A percentile compares a stretch with the other conserved stretches of the same genome.
These are phyloP conservation scores for Sialia sialis DNA, from an alignment of 2,113 vertebrate genomes.

Conservation along the genomic window DNA sequence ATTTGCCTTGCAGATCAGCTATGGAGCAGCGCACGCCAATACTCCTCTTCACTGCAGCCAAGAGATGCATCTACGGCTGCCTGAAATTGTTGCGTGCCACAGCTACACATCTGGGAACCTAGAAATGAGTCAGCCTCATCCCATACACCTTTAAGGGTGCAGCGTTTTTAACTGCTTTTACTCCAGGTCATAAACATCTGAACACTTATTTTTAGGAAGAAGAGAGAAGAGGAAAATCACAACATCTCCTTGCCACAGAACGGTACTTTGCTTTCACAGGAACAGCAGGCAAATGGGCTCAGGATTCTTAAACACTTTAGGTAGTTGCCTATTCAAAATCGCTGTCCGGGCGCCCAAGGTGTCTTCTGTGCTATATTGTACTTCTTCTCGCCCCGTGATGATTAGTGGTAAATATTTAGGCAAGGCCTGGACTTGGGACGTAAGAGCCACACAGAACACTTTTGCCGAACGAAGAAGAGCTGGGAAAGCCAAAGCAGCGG, in stretches of 20 bases:
- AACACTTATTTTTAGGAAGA: background rate
- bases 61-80: background rate
- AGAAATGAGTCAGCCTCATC: background rate
- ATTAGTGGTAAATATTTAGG: fast-evolving
- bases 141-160: background rate
- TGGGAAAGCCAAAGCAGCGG: fast-evolving
- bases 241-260: background rate
- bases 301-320: background rate
- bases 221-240: background rate
- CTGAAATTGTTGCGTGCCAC: background rate
- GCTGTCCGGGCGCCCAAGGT: too few species aligned
- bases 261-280: background rate
- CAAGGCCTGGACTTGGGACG: fast-evolving
- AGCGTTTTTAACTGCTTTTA: background rate
- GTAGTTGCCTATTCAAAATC: too few species aligned
- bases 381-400: fast-evolving
- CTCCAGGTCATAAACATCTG: background rate
- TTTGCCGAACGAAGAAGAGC: fast-evolving
- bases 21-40: fast-evolving
- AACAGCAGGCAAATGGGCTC: background rate
- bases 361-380: background rate
- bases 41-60: background rate
- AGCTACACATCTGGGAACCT: background rate
- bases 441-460: too few species aligned
- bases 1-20: background rate